phyloP scores from a whole-genome alignment of 2,888 invertebrate species.

The Cosmia pyralina region DNA sequence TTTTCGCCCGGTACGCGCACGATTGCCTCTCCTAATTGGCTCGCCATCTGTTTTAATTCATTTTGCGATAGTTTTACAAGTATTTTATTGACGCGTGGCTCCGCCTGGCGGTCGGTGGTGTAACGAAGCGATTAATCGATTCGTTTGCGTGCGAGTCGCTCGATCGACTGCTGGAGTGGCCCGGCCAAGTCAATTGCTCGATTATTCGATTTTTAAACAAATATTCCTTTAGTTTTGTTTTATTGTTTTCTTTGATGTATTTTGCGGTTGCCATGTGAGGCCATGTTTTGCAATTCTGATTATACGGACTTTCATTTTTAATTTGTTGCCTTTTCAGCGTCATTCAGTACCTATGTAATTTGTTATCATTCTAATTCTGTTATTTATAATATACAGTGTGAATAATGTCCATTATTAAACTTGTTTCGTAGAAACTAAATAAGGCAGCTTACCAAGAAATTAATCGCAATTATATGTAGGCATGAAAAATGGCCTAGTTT shows the following conservation, averaged over 20 bases:
- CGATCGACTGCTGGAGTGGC: slow-evolving; percentile 77
- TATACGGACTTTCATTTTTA: slow-evolving; percentile 42
- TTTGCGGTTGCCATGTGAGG: slow-evolving; percentile 52
- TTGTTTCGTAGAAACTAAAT: slow-evolving; percentile 38
- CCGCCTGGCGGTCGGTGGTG: slow-evolving; percentile 85
- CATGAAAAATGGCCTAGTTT: slow-evolving; percentile 63
- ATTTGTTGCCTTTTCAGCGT: slow-evolving; percentile 38
- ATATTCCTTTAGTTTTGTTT: slow-evolving; percentile 74
- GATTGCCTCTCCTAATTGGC: slow-evolving; percentile 90
- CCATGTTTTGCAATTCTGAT: slow-evolving; percentile 51
- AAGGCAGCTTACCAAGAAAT: slow-evolving; percentile 57
- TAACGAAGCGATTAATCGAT: slow-evolving; percentile 89
- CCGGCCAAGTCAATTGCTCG: slow-evolving; percentile 77
- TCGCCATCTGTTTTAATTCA: slow-evolving; percentile 90
- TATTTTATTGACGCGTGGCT: slow-evolving; percentile 90
- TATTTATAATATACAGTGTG: slow-evolving; percentile 21
- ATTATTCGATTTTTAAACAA: slow-evolving; percentile 79
- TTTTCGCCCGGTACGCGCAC: slow-evolving; percentile 88
- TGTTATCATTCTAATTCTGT: slow-evolving; percentile 19
- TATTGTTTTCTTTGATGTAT: slow-evolving; percentile 67
- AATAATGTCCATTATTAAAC: slow-evolving; percentile 42
- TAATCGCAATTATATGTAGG: slow-evolving; percentile 56
- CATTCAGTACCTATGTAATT: slow-evolving; percentile 33
- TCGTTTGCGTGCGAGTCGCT: slow-evolving; percentile 86
- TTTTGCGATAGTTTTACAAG: slow-evolving; percentile 90